A percentile compares a stretch with the other conserved stretches of the same genome.
Evolutionary conservation across 2,888 invertebrate genomes (phyloP).

Genomic region (Meghimatium bilineatum): DNA sequence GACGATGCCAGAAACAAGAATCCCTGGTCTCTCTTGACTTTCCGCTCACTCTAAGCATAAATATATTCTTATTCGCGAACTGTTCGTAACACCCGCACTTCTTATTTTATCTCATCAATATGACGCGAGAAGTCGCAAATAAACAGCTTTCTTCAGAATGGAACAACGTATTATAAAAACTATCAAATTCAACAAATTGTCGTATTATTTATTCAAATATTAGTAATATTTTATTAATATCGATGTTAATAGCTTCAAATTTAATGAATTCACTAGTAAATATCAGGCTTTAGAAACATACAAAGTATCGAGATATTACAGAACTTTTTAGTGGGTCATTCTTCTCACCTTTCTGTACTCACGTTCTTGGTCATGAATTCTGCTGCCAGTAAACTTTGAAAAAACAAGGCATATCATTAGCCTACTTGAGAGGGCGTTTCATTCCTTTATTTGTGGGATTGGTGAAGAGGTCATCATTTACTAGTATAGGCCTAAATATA

Average conservation of each 20-base stretch:
- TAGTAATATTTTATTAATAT: not conserved
- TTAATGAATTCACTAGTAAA: not conserved
- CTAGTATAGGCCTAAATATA: not conserved
- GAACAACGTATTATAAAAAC: too few relatives aligned
- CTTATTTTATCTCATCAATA: not conserved
- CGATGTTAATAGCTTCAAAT: not conserved
- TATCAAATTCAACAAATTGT: too few relatives aligned
- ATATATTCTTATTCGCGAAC: not conserved
- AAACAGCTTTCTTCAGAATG: too few relatives aligned
- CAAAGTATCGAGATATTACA: not conserved
- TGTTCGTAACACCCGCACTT: not conserved
- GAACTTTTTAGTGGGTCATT: not conserved
- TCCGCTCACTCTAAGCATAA: not conserved
- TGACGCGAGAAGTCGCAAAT: too few relatives aligned
- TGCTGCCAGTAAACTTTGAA: not conserved
- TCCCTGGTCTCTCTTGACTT: too few relatives aligned
- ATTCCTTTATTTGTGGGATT: not conserved
- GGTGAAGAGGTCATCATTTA: not conserved
- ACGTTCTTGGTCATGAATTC: not conserved
- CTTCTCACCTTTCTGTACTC: not conserved
- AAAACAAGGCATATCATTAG: not conserved
- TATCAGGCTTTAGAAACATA: not conserved
- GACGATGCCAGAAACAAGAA: too few relatives aligned
- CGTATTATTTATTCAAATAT: too few relatives aligned
- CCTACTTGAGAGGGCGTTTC: not conserved